Percentiles rank a stretch among this genome's conserved stretches.
Conservation (phyloP, 2,113 vertebrate species). For the Aleadryas rufinucha region DNA sequence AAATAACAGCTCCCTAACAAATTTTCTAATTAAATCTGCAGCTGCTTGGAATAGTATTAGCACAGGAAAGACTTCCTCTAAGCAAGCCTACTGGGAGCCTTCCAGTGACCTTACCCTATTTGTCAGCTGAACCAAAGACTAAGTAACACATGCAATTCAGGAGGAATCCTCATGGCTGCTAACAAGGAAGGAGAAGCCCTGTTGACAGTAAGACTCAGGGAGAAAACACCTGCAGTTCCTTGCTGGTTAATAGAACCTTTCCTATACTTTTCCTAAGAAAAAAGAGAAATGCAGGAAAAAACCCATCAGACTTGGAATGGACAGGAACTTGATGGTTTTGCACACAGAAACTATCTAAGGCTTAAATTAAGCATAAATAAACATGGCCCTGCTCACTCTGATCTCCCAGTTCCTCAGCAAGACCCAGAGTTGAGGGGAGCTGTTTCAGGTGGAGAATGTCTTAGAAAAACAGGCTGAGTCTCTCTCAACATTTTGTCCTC, state of each 20-base stretch:
- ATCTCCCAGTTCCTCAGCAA: background rate
- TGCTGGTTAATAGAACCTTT: background rate
- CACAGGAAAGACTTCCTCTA: background rate
- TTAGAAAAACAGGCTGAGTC: background rate
- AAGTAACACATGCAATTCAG: background rate
- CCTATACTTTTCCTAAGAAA: background rate
- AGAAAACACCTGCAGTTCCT: background rate
- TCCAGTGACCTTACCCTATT: background rate
- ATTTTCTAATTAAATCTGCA: slow-evolving; percentile 15
- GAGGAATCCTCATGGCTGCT: background rate
- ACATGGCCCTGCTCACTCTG: background rate
- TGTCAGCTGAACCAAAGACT: background rate
- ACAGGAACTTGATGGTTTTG: background rate
- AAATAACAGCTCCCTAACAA: background rate
- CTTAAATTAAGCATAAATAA: background rate
- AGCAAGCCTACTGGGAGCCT: background rate
- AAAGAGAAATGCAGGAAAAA: background rate
- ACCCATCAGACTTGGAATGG: background rate
- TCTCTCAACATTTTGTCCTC: background rate
- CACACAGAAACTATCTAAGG: background rate
- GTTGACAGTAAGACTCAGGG: background rate
- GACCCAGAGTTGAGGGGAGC: background rate
- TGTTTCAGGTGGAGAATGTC: background rate
- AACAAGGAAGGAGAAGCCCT: background rate
- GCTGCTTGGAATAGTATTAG: background rate